These are phyloP conservation scores for Triplophysa yarkandensis DNA, from an alignment of 2,797 vertebrate genomes.

Conservation along the genomic window DNA sequence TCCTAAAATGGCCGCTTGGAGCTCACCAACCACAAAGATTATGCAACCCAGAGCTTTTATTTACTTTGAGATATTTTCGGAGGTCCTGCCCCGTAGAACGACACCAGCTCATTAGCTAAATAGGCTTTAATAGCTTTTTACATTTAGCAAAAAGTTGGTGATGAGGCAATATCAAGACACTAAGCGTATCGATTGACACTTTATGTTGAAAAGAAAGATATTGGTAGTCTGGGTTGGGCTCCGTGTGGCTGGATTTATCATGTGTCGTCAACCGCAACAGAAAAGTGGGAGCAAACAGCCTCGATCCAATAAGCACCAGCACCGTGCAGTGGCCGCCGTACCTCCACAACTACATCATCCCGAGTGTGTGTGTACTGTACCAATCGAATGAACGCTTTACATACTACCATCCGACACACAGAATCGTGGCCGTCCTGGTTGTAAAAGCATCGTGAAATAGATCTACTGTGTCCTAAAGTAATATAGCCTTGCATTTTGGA, in stretches of 20 bases:
- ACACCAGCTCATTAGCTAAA: constrained; percentile 75
- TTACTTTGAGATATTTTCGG: constrained; percentile 13
- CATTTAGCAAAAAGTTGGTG: constrained; percentile 77
- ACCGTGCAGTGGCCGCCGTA: constrained; percentile 88
- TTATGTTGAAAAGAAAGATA: background rate
- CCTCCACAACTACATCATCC: constrained; percentile 59
- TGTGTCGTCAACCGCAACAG: constrained; percentile 99
- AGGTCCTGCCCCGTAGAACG: constrained; percentile 64
- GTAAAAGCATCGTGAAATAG: background rate
- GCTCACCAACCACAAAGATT: constrained; percentile 92
- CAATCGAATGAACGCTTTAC: constrained; percentile 2
- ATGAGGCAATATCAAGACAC: constrained; percentile 56
- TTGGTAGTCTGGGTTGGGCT: constrained; percentile 83
- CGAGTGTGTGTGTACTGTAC: constrained; percentile 7
- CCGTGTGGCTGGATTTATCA: constrained; percentile 97
- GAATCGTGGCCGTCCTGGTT: background rate
- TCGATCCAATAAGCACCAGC: constrained; percentile 97
- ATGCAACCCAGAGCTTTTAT: constrained; percentile 82
- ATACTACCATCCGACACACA: background rate
- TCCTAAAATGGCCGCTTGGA: constrained; percentile 96
- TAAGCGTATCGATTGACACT: background rate
- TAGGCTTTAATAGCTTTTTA: constrained; percentile 56
- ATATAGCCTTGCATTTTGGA: background rate
- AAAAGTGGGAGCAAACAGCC: constrained; percentile 99
- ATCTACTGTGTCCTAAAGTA: background rate